These are phyloP conservation scores for Chironomus tentans DNA, from an alignment of 2,888 invertebrate species.

Conservation along the genomic window DNA sequence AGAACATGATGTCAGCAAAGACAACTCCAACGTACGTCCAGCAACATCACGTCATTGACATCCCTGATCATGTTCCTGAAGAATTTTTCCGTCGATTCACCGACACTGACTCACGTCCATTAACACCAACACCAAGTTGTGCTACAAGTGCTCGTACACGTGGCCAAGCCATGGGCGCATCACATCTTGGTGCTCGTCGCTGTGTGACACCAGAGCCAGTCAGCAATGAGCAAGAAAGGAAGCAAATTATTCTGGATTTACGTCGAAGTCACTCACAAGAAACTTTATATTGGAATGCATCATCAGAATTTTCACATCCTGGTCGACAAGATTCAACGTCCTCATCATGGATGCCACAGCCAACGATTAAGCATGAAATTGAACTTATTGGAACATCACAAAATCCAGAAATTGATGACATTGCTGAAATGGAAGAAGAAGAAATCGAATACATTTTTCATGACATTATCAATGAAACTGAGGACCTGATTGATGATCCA, in stretches of 20 bases:
- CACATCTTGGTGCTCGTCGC: slow-evolving; percentile 44
- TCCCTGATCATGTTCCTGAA: slow-evolving; percentile 58
- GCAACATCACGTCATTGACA: slow-evolving; percentile 32
- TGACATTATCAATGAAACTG: neutral
- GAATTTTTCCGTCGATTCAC: slow-evolving; percentile 71
- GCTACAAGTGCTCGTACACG: slow-evolving; percentile 60
- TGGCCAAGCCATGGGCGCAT: slow-evolving; percentile 49
- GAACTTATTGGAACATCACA: neutral
- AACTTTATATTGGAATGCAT: slow-evolving; percentile 46
- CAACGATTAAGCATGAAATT: slow-evolving; percentile 12
- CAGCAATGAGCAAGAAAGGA: slow-evolving; percentile 46
- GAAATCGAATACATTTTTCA: neutral
- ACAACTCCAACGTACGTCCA: slow-evolving; percentile 31
- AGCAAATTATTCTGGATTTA: slow-evolving; percentile 63
- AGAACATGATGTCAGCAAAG: slow-evolving; percentile 28
- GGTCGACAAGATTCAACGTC: slow-evolving; percentile 31
- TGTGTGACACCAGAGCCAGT: slow-evolving; percentile 65
- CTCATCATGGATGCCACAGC: neutral
- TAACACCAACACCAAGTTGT: slow-evolving; percentile 70
- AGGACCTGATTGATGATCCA: neutral
- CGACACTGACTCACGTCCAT: slow-evolving; percentile 73
- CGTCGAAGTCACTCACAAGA: slow-evolving; percentile 58
- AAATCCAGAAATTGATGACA: slow-evolving; percentile 6
- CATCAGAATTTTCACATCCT: slow-evolving; percentile 41
- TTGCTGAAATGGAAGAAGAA: slow-evolving; percentile 3